These are phyloP conservation scores for Anthonomus grandis DNA, from an alignment of 1,140 invertebrate genomes.

Conservation along the genomic window DNA sequence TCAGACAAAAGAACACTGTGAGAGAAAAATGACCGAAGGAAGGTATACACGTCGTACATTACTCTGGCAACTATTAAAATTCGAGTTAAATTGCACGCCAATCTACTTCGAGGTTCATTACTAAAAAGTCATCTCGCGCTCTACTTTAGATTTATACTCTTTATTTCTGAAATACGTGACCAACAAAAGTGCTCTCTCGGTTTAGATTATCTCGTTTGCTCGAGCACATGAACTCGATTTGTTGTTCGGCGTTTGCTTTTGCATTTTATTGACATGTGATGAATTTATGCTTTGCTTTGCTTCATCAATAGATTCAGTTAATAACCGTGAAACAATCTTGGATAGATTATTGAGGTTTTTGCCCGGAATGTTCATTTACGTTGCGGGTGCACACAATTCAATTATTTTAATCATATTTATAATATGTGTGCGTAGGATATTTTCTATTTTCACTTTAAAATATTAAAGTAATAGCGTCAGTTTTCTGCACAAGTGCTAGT, in stretches of 20 bases:
- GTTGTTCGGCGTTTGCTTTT: constrained; percentile 8
- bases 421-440: too few species aligned
- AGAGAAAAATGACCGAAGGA: neutral
- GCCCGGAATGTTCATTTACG: too few species aligned
- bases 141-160: constrained; percentile 25
- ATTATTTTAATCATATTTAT: neutral
- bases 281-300: constrained; percentile 7
- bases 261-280: constrained; percentile 19
- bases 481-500: too few species aligned
- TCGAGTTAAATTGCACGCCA: constrained; percentile 24
- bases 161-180: constrained; percentile 26
- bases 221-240: constrained; percentile 17
- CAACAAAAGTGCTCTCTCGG: constrained; percentile 19
- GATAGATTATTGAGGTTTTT: too few species aligned
- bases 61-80: constrained; percentile 24
- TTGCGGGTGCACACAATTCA: too few species aligned
- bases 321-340: neutral
- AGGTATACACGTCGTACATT: constrained; percentile 13
- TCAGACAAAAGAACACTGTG: constrained; percentile 5
- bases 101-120: constrained; percentile 23
- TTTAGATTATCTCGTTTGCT: constrained; percentile 22
- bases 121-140: constrained; percentile 25
- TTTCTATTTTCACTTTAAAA: too few species aligned
- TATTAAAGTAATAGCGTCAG: too few species aligned
- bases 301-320: neutral